Base-by-base conservation (phyloP, 2,113 vertebrate species). In the Pycnonotus jocosus region DNA sequence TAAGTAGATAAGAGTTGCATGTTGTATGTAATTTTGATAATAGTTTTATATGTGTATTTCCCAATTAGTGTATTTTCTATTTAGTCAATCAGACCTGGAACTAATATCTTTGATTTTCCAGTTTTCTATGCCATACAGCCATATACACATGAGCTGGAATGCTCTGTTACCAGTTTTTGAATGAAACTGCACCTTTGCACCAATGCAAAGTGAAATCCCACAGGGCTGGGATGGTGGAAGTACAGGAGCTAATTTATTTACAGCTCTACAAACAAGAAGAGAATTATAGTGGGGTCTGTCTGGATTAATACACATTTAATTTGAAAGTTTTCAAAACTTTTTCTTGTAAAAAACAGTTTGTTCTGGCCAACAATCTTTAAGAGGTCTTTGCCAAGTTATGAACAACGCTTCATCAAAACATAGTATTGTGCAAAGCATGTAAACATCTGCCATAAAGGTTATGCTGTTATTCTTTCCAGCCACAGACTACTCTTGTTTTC, bases 331-430 rank as follows among this genome's bases (percentile, higher is more conserved):
- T 73, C 15, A 35, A 57, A 95, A 27, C 23, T 27, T 81, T 85
- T 54, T 66, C n/a, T 61, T 76, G 45, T 71, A 56, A 91, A 85
- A 87, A 82, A 6, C 50, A 33, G 64, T 35, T 86, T 84, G 40
- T 37, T 84, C 80, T 73, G 48, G 72, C 83, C 69, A 95, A 81
- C 35, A 45, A 58, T 86, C 68, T 68, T 81, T 45, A 56, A 69
- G 56, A 80, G 17, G n/a, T 65, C 77, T 91, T 74, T 20, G 44
- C 89, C 96, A 96, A 84, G 47, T 89, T 84, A 92, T 28, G 51
- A 92, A 93, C 80, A 95, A 86, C 30, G n/a, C 56, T 73, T 90
- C 80, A 78, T 88, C 80, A 81, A 93, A 90, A 95, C 74, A 65
- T 0, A 54, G 66, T 56, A 86, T 60, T 95, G 92, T 91, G 69